Conservation (phyloP, 2,888 invertebrate species). For the Villa cingulata region DNA sequence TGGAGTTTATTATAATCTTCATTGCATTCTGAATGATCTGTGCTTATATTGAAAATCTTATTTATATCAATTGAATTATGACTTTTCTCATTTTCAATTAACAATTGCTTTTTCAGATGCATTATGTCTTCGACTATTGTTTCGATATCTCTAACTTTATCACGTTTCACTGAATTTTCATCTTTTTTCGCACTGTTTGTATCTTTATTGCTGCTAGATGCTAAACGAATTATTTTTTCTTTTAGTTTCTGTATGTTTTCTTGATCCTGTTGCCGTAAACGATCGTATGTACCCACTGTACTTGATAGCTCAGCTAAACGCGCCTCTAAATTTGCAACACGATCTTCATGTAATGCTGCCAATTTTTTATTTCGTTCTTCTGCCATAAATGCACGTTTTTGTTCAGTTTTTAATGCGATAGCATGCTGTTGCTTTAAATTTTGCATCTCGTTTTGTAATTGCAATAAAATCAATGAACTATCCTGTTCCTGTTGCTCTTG, state of each 20-base stretch:
- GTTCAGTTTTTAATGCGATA: constrained; percentile 56
- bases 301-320: constrained; percentile 65
- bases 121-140: constrained; percentile 50
- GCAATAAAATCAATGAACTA: constrained; percentile 41
- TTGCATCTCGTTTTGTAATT: constrained; percentile 59
- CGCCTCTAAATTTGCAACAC: constrained; percentile 62
- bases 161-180: constrained; percentile 25
- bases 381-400: constrained; percentile 54
- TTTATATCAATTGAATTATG: constrained; percentile 48
- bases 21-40: constrained; percentile 43
- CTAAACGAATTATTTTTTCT: constrained; percentile 25
- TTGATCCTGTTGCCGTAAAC: constrained; percentile 56
- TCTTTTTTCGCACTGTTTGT: constrained; percentile 4
- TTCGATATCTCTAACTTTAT: constrained; percentile 38
- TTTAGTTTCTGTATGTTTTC: constrained; percentile 51
- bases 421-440: constrained; percentile 59
- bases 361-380: constrained; percentile 56
- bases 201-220: constrained; percentile 10
- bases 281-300: constrained; percentile 64
- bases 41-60: constrained; percentile 37
- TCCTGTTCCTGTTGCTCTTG: constrained; percentile 27
- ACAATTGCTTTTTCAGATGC: constrained; percentile 46
- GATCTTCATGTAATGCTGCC: constrained; percentile 57
- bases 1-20: constrained; percentile 49
- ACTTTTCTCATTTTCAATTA: constrained; percentile 44